These are phyloP conservation scores for Benitochromis conjunctus DNA, from an alignment of 2,113 vertebrate species.

Conservation along the genomic window DNA sequence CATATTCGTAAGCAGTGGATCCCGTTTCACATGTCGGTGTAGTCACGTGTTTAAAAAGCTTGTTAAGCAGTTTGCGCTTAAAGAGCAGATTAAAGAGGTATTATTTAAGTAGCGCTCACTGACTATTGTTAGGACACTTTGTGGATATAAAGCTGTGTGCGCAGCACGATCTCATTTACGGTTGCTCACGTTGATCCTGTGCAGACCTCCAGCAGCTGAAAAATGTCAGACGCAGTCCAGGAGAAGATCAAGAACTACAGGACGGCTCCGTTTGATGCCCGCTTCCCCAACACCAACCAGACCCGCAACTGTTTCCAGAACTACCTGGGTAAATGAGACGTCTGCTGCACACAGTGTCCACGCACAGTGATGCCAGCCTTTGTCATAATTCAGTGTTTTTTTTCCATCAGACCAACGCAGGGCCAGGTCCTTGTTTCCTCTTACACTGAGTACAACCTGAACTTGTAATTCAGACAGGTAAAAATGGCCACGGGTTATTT, in stretches of 20 bases:
- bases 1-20: fast-evolving
- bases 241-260: slow-evolving; percentile 69
- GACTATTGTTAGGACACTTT: background rate
- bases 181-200: background rate
- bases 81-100: fast-evolving
- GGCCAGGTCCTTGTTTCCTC: background rate
- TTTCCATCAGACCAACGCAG: background rate
- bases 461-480: background rate
- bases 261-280: slow-evolving; percentile 75
- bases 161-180: fast-evolving
- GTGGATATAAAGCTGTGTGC: background rate
- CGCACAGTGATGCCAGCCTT: background rate
- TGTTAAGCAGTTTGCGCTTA: background rate
- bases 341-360: fast-evolving
- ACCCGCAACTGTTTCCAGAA: slow-evolving; percentile 79
- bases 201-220: slow-evolving; percentile 9
- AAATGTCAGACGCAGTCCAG: slow-evolving; percentile 52
- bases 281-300: slow-evolving; percentile 78
- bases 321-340: slow-evolving; percentile 64
- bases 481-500: background rate
- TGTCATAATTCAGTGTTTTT: background rate
- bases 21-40: fast-evolving
- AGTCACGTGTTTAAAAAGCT: background rate
- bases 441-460: background rate
- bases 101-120: background rate